Evolutionary conservation across 2,113 vertebrate species (phyloP).

Genomic region (Thamnaconus septentrionalis): DNA sequence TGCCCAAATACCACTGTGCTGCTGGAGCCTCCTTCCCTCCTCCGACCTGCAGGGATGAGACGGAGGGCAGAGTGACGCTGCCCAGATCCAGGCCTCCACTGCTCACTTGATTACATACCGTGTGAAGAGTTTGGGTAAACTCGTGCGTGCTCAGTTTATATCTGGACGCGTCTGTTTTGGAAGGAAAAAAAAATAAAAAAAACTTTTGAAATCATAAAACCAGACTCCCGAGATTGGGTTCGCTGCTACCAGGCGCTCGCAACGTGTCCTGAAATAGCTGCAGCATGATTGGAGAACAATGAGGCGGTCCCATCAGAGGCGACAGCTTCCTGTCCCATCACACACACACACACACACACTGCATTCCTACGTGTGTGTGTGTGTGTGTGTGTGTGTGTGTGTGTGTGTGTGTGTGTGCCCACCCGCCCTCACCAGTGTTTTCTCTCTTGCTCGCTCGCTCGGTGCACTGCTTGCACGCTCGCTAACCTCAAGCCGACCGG

Average conservation of each 20-base stretch:
- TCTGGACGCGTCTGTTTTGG: too few species aligned
- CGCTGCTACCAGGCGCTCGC: conserved; percentile 1
- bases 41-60: not conserved
- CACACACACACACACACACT: conserved; percentile 31
- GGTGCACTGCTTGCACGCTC: too few species aligned
- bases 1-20: conserved; percentile 13
- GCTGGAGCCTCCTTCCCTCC: not conserved
- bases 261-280: conserved; percentile 54
- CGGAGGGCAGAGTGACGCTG: not conserved
- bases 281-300: conserved; percentile 63
- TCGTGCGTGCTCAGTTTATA: not conserved
- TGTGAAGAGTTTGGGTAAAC: not conserved
- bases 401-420: too few species aligned
- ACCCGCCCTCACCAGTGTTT: not conserved
- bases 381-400: conserved; percentile 5
- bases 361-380: conserved; percentile 50
- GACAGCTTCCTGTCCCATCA: conserved; percentile 60
- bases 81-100: too few species aligned
- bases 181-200: too few species aligned
- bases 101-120: too few species aligned
- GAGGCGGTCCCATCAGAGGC: conserved; percentile 39
- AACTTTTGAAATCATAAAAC: not conserved
- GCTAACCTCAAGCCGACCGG: conserved; percentile 1
- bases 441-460: not conserved
- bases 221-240: not conserved